These are phyloP conservation scores for Chironex yamaguchii DNA, from an alignment of 30 jellyfish, hydroid and myxozoan species.

Conservation along the genomic window DNA sequence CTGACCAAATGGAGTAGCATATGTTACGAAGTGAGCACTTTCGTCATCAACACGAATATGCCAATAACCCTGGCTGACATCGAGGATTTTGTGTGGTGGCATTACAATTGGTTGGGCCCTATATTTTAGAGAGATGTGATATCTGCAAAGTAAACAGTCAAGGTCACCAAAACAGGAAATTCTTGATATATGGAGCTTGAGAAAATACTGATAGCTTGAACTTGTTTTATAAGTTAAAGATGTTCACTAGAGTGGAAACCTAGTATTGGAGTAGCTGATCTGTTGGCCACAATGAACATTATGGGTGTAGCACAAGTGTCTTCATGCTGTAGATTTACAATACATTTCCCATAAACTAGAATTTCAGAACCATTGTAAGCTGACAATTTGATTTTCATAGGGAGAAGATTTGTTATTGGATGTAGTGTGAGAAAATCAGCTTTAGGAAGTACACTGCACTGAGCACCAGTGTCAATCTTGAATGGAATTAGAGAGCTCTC, in stretches of 20 bases:
- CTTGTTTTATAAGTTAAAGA: background rate
- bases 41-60: constrained; percentile 75
- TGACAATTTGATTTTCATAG: background rate
- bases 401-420: background rate
- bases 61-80: constrained; percentile 81
- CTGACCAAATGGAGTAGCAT: constrained; percentile 45
- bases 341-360: background rate
- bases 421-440: background rate
- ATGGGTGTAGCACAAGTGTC: background rate
- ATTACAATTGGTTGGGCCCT: background rate
- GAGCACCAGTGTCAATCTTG: background rate
- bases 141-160: background rate
- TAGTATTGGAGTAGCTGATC: background rate
- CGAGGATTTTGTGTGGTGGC: constrained; percentile 14
- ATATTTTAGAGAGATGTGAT: background rate
- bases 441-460: background rate
- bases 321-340: background rate
- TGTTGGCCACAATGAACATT: background rate
- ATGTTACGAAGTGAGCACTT: too few relatives aligned
- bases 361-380: background rate
- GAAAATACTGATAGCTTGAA: background rate
- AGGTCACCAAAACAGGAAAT: background rate
- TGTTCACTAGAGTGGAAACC: background rate
- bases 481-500: background rate
- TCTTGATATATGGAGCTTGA: too few relatives aligned